Percentiles rank a stretch among this genome's conserved stretches.
Conservation (phyloP, 2,797 vertebrate species). For the Tympanoctomys barrerae region DNA sequence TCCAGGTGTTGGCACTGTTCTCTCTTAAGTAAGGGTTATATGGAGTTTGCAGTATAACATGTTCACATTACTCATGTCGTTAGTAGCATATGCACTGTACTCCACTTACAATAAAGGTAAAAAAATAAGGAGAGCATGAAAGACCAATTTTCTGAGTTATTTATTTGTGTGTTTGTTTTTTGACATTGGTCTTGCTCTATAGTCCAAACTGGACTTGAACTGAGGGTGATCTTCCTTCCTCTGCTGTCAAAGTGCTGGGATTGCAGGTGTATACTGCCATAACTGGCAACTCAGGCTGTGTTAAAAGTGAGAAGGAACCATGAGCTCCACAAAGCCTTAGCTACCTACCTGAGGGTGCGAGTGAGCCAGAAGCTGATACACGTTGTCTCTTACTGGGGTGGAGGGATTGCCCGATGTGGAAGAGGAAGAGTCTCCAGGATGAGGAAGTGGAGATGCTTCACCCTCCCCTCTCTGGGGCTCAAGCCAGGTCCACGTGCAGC, state of each 20-base stretch:
- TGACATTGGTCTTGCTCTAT: not conserved
- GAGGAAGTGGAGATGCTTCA: not conserved
- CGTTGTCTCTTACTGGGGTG: not conserved
- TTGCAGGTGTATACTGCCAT: not conserved
- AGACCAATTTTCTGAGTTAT: not conserved
- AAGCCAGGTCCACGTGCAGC: not conserved
- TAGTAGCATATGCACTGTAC: not conserved
- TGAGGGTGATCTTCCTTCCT: not conserved
- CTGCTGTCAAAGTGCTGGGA: not conserved
- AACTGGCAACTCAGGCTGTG: not conserved
- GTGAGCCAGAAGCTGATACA: not conserved
- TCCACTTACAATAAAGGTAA: not conserved
- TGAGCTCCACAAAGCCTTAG: not conserved
- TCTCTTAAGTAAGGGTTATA: not conserved
- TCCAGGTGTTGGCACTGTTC: not conserved
- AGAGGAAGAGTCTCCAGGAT: not conserved
- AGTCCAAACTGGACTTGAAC: not conserved
- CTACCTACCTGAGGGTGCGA: not conserved
- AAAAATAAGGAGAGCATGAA: not conserved
- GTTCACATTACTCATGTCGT: not conserved
- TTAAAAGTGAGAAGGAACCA: not conserved
- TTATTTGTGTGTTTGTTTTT: not conserved
- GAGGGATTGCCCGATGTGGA: not conserved
- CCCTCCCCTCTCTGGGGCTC: not conserved
- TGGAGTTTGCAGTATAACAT: not conserved